Conservation (phyloP, 2,888 invertebrate genomes). For the Portevinia maculata region DNA sequence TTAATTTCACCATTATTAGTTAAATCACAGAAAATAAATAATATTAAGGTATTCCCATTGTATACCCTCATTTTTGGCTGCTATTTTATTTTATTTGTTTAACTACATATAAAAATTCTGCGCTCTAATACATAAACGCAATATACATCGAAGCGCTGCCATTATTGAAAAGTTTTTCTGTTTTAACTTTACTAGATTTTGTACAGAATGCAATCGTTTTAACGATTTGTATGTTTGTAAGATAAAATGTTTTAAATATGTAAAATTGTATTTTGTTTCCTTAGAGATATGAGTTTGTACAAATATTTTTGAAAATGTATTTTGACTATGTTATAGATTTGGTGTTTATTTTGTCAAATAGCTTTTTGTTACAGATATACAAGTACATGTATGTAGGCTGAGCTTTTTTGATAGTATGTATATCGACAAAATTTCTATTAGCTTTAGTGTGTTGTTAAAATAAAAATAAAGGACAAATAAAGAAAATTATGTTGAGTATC, state of each 20-base stretch:
- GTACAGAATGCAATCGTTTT: slow-evolving; percentile 43
- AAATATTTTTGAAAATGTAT: slow-evolving; percentile 51
- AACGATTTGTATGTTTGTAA: slow-evolving; percentile 37
- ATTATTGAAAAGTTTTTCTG: slow-evolving; percentile 4
- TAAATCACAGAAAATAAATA: neutral
- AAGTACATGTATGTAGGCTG: slow-evolving; percentile 33
- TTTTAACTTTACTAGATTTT: slow-evolving; percentile 37
- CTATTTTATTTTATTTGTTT: neutral
- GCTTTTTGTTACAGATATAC: slow-evolving; percentile 34
- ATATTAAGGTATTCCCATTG: neutral
- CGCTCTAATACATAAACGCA: neutral
- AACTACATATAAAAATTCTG: neutral
- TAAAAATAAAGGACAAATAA: slow-evolving; percentile 41
- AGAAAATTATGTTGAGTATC: neutral
- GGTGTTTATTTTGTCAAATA: slow-evolving; percentile 23
- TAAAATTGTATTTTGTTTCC: slow-evolving; percentile 33
- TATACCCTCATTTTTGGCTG: slow-evolving; percentile 20
- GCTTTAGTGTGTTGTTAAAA: slow-evolving; percentile 13
- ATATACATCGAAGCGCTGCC: slow-evolving; percentile 7
- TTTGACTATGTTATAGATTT: slow-evolving; percentile 31
- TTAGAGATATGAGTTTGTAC: slow-evolving; percentile 61
- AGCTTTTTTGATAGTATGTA: slow-evolving; percentile 26
- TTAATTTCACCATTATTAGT: neutral
- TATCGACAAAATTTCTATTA: neutral
- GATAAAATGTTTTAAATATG: slow-evolving; percentile 31